Conservation (phyloP, 1,140 invertebrate genomes). For the Arctopsyche grandis region DNA sequence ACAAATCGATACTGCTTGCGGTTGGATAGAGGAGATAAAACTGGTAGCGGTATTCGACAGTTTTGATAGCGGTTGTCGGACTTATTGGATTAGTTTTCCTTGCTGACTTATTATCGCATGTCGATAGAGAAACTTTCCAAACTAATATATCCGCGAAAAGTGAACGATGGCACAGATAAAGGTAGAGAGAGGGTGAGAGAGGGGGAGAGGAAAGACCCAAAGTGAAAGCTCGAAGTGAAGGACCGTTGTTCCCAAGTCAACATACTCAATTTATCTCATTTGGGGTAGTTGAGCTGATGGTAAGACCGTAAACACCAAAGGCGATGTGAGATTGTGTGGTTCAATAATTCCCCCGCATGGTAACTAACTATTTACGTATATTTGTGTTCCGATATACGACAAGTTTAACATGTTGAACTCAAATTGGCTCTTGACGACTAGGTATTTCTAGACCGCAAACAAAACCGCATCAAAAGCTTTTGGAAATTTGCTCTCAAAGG, state of each 20-base stretch:
- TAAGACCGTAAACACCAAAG: neutral
- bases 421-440: too few species aligned
- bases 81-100: slow-evolving; percentile 1
- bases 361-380: neutral
- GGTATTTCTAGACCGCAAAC: too few species aligned
- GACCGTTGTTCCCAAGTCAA: neutral
- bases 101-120: neutral
- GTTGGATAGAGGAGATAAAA: too few species aligned
- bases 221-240: too few species aligned
- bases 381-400: neutral
- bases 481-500: too few species aligned
- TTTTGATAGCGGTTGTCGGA: neutral
- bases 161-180: neutral
- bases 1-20: neutral
- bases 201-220: too few species aligned
- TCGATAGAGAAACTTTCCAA: neutral
- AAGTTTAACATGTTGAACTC: neutral
- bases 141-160: neutral
- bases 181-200: too few species aligned
- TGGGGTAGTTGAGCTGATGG: neutral
- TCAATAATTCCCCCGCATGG: neutral
- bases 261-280: slow-evolving; percentile 14
- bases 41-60: too few species aligned
- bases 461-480: too few species aligned
- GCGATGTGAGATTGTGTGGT: too few species aligned